Evolutionary conservation across 2,113 vertebrate species (phyloP).

Genomic region (Serilophus lunatus): DNA sequence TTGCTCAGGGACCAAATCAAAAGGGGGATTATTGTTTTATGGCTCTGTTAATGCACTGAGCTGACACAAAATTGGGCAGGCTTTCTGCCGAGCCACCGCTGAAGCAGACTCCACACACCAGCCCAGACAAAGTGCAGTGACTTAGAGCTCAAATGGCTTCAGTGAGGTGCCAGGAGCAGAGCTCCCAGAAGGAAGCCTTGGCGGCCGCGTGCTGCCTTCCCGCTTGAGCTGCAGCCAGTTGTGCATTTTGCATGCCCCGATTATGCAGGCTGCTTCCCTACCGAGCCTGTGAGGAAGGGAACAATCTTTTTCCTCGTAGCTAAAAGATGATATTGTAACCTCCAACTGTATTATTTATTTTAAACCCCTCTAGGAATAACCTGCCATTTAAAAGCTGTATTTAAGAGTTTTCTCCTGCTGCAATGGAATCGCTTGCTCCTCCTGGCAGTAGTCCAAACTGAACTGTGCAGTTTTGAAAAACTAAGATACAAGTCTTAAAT

Average conservation of each 20-base stretch:
- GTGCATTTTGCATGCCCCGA: conserved; percentile 17
- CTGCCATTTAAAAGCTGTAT: conserved; percentile 40
- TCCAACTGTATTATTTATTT: conserved; percentile 19
- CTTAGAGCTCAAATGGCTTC: conserved; percentile 52
- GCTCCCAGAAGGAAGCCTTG: conserved; percentile 55
- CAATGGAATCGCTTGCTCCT: not conserved
- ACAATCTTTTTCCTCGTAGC: not conserved
- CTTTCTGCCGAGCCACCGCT: conserved; percentile 1
- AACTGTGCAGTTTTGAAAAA: not conserved
- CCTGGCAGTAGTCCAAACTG: conserved; percentile 27
- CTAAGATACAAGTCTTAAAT: conserved; percentile 18
- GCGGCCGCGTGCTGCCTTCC: not conserved
- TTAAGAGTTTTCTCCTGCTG: conserved; percentile 31
- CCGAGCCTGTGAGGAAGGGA: not conserved
- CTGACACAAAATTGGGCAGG: conserved; percentile 29
- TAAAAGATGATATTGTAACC: conserved; percentile 22
- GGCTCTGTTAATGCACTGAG: conserved; percentile 43
- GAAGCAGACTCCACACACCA: not conserved
- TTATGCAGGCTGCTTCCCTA: conserved; percentile 4
- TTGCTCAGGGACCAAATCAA: conserved; percentile 32
- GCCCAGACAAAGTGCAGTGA: not conserved
- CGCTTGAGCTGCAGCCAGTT: conserved; percentile 38
- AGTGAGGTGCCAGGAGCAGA: conserved; percentile 26
- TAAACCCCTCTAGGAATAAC: conserved; percentile 51
- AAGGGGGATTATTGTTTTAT: conserved; percentile 57